These are phyloP conservation scores for Acrobasis repandana DNA, from an alignment of 2,888 invertebrate genomes.

Conservation along the genomic window DNA sequence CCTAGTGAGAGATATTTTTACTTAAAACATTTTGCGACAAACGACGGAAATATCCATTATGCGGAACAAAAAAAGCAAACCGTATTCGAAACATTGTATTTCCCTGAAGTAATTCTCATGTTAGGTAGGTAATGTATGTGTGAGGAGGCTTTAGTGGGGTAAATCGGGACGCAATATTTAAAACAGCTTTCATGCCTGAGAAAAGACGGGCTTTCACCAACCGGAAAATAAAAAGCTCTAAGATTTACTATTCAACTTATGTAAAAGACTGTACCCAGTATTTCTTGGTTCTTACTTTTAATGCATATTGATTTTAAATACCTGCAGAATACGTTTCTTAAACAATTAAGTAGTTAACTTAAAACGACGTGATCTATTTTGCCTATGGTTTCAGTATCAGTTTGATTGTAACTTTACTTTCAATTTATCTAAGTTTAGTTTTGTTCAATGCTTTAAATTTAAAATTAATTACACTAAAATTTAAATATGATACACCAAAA, in stretches of 20 bases:
- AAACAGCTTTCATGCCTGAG: conserved; percentile 69
- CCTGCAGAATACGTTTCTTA: neutral
- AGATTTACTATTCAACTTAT: conserved; percentile 59
- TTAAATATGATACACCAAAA: no score
- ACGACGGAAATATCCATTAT: conserved; percentile 1
- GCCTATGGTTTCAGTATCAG: no score
- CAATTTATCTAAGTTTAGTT: no score
- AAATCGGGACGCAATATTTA: conserved; percentile 75
- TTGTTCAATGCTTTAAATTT: no score
- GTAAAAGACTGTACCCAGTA: conserved; percentile 47
- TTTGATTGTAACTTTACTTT: no score
- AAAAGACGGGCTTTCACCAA: conserved; percentile 63
- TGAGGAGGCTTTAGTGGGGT: conserved; percentile 62
- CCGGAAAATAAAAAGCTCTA: conserved; percentile 64
- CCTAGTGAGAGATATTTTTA: neutral
- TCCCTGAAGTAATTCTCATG: conserved; percentile 58
- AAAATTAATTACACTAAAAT: no score
- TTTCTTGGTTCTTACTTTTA: conserved; percentile 37
- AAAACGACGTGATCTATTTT: no score
- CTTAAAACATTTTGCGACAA: neutral
- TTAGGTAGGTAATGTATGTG: conserved; percentile 60
- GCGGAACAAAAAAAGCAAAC: conserved; percentile 33
- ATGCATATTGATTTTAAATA: conserved; percentile 7
- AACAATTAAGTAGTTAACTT: no score
- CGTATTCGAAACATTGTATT: conserved; percentile 49